Evolutionary conservation across 2,797 vertebrate species (phyloP).

Genomic region (Hylomyscus alleni): DNA sequence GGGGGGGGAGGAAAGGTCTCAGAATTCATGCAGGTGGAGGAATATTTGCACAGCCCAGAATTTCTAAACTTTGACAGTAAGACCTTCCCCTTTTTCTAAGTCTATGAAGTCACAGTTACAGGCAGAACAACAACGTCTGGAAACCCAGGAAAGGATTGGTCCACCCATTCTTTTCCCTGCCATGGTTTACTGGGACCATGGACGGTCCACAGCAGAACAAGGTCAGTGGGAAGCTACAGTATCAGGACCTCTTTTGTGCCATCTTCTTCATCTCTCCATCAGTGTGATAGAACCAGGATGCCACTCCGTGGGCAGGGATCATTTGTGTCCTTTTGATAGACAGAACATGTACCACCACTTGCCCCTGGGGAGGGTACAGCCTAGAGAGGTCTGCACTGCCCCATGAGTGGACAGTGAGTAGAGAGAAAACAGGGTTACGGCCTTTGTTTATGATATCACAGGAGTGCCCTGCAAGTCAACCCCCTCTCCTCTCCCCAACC

Average conservation of each 20-base stretch:
- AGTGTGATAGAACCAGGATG: background rate
- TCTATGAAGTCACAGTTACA: background rate
- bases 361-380: background rate
- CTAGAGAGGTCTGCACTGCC: background rate
- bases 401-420: rapidly evolving
- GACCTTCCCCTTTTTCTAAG: background rate
- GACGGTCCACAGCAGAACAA: background rate
- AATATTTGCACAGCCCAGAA: background rate
- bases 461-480: background rate
- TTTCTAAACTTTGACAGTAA: background rate
- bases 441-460: background rate
- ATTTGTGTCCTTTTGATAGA: background rate
- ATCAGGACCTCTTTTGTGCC: background rate
- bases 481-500: background rate
- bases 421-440: background rate
- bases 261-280: background rate
- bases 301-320: background rate
- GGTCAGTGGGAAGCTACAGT: background rate
- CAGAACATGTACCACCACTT: background rate
- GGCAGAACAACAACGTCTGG: background rate
- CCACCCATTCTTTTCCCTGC: background rate
- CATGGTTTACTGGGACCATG: background rate
- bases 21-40: background rate
- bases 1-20: background rate
- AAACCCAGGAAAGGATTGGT: background rate